Evolutionary conservation across 1,140 invertebrate genomes (phyloP), one percentile per base, ranked within the genome.

Genomic region (Hormaphis cornu): DNA sequence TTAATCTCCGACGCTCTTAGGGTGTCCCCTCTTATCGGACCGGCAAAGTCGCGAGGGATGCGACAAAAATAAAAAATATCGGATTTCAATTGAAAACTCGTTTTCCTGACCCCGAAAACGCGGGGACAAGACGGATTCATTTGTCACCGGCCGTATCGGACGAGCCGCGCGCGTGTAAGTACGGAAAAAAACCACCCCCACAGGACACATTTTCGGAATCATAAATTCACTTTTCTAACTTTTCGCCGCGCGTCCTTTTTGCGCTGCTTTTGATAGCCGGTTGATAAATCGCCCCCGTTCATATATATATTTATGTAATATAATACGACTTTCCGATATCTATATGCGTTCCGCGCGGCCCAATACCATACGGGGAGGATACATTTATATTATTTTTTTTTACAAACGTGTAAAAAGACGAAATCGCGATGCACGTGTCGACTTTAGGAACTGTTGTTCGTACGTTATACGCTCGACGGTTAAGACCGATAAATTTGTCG

Each of bases 11-110:
- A 50, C 16, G 20, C 24, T 16, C n/a, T 40, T 40, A n/a, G 42
- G 28, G 42, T 50, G 33, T 48, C 35, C 26, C 14, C 28, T 37
- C 28, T 46, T 46, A 48, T 48, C 61, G 0, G 42, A 8, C 44
- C 12, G 16, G 16, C 10, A n/a, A n/a, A n/a, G 28, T 48, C 42
- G 37, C 10, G 44, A 18, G 18, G 33, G 24, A 22, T 35, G 18
- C 30, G 18, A 8, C 30, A 12, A 9, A 37, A 16, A 22, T 22
- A 37, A 56, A 58, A 63, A 66, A 66, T 66, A 66, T 66, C 33
- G 61, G 61, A 66, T 66, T 66, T 66, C 61, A 66, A 66, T 66
- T 66, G 61, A 66, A 66, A 66, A 66, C 61, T 66, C 61, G 44
- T 66, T 66, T 66, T 66, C 50, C 61, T 66, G 44, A 26, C 14